Evolutionary conservation across 1,140 invertebrate genomes (phyloP), one percentile per base, ranked within the genome.

Genomic region (Platyscapa corneri): DNA sequence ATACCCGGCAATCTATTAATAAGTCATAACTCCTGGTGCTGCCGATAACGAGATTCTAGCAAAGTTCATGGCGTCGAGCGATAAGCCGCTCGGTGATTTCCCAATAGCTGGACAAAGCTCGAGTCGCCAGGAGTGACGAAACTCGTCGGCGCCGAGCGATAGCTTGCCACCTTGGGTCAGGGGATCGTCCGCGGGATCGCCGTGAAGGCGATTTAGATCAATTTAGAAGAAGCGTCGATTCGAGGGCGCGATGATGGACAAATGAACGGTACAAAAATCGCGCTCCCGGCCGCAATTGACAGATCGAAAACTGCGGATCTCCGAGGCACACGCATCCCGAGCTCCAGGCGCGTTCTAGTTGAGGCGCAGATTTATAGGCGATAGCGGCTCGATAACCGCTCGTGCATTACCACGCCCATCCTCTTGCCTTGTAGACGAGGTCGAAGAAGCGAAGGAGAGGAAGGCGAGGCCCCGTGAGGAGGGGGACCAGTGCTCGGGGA

Each of bases 311-410:
- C 67, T 82, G 67, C 67, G 64, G 34, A 76, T 76, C 67, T 74
- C 46, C 67, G 67, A 37, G 32, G 67, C 64, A 20, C 60, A 30
- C 64, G 20, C 77, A 42, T 42, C 27, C 2, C 56, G 20, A 27
- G 56, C 34, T 37, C 23, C 53, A 12, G 90, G 89, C 90, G 87
- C 89, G 89, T 91, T 91, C 91, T 92, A 92, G 91, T 92, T 92
- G 91, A 91, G 90, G 87, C 88, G 87, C 89, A 90, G 90, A 92
- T 92, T 92, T 92, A 92, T 92, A 90, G 90, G 88, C 89, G 89
- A 91, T 91, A 91, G 88, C 84, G 87, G 87, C 89, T 90, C 89
- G 91, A 92, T 92, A 92, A 91, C 89, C 87, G 88, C 88, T 89
- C 91, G 90, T 91, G 89, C 90, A 91, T 89, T 90, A 91, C 91